These are phyloP conservation scores for Leuciscus waleckii DNA, from an alignment of 2,797 vertebrate species.

Conservation along the genomic window DNA sequence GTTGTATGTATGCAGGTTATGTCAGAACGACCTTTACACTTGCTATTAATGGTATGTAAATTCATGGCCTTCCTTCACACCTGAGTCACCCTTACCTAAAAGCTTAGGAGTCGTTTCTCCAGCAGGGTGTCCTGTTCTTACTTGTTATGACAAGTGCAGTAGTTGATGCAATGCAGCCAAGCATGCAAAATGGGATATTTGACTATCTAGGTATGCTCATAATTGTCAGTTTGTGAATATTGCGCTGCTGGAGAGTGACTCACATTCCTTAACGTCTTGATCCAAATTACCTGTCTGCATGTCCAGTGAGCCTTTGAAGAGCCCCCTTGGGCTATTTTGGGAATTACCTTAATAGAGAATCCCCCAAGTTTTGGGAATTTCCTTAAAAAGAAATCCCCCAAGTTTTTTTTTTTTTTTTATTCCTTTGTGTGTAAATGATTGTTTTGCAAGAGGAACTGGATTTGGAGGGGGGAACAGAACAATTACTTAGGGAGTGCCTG, in stretches of 20 bases:
- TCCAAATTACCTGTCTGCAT: constrained; percentile 57
- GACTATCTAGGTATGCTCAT: constrained; percentile 62
- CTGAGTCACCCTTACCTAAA: constrained; percentile 44
- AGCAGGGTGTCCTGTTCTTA: constrained; percentile 53
- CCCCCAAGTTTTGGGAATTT: constrained; percentile 43
- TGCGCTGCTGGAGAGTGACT: constrained; percentile 57
- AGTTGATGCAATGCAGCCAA: constrained; percentile 51
- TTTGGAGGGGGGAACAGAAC: constrained; percentile 26
- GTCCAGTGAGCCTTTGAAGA: constrained; percentile 52
- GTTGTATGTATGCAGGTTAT: constrained; percentile 32
- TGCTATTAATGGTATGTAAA: constrained; percentile 53
- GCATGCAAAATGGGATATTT: constrained; percentile 51
- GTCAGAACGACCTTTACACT: constrained; percentile 40
- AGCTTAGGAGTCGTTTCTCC: constrained; percentile 27
- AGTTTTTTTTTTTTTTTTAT: constrained; percentile 36
- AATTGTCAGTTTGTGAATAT: constrained; percentile 63
- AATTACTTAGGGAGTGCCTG: constrained; percentile 42
- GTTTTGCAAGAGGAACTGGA: constrained; percentile 61
- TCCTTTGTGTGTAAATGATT: constrained; percentile 45
- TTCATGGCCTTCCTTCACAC: constrained; percentile 36
- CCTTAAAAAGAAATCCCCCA: constrained; percentile 47
- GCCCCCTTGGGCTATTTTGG: neutral
- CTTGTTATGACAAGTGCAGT: constrained; percentile 63
- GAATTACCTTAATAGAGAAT: constrained; percentile 35
- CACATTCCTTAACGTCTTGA: constrained; percentile 58